Conservation (phyloP, 2,797 vertebrate genomes). For the Micrastur ruficollis region DNA sequence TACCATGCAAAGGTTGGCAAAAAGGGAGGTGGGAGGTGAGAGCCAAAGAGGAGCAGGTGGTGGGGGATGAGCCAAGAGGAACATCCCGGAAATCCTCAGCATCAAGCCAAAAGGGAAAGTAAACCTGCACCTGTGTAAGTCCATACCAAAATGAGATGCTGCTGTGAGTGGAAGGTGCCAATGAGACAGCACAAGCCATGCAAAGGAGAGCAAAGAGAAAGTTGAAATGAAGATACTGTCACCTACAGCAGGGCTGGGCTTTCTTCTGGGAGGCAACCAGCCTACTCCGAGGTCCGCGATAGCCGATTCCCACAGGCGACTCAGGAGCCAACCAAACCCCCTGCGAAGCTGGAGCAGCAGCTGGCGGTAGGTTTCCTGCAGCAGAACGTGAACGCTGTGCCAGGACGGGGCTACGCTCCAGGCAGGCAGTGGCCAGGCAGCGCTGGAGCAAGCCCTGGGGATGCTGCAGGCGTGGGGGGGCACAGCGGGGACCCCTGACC, state of each 20-base stretch:
- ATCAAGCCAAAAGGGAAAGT: background rate
- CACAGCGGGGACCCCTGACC: background rate
- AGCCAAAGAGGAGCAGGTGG: background rate
- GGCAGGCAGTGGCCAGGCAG: background rate
- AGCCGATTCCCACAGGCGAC: background rate
- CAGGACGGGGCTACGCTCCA: accelerated
- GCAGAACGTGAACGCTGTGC: background rate
- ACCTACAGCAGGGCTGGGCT: background rate
- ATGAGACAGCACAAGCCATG: accelerated
- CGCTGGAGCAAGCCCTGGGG: background rate
- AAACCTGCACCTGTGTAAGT: background rate
- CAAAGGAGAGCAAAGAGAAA: background rate
- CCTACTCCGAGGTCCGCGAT: accelerated
- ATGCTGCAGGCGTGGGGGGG: accelerated
- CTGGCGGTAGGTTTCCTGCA: background rate
- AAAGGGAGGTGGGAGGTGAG: background rate
- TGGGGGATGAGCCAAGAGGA: background rate
- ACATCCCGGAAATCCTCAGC: background rate
- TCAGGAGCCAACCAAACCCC: background rate
- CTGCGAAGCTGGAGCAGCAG: accelerated
- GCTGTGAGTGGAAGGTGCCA: background rate
- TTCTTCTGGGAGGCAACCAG: background rate
- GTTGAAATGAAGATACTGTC: background rate
- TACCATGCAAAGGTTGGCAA: background rate
- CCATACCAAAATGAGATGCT: background rate